Evolutionary conservation across 2,113 vertebrate genomes (phyloP).

Genomic region (Pomatostomus ruficeps): DNA sequence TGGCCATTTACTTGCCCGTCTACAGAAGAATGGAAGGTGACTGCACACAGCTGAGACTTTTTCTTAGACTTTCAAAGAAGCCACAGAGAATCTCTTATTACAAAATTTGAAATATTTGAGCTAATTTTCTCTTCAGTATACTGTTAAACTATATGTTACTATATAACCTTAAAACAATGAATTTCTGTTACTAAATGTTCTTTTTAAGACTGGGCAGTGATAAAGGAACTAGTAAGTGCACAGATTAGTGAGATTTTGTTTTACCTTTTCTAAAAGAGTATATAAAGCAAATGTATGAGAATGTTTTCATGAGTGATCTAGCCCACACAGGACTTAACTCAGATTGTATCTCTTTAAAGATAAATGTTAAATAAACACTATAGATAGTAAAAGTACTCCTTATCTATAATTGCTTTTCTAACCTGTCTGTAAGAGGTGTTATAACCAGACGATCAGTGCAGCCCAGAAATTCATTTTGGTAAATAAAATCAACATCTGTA

Average conservation of each 20-base stretch:
- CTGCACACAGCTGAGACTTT: neutral
- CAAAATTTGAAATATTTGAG: neutral
- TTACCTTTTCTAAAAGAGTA: neutral
- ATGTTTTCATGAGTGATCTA: neutral
- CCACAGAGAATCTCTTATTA: neutral
- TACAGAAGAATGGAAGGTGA: neutral
- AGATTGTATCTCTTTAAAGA: neutral
- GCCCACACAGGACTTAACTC: neutral
- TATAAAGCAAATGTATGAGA: neutral
- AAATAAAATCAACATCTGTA: conserved; percentile 89
- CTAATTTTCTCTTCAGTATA: neutral
- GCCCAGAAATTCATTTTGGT: conserved; percentile 91
- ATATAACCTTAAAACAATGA: neutral
- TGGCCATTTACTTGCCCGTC: neutral
- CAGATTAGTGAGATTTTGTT: neutral
- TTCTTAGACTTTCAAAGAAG: neutral
- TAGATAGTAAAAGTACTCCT: neutral
- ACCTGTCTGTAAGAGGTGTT: conserved; percentile 90
- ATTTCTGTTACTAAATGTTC: neutral
- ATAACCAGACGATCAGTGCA: conserved; percentile 92
- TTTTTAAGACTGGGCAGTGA: neutral
- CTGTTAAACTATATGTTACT: neutral
- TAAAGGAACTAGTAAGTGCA: neutral
- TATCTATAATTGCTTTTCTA: neutral
- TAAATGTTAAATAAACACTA: neutral